Percentiles rank a stretch among this genome's conserved stretches.
Conservation (phyloP, 1,140 invertebrate species). For the Stegodyphus mimosarum region DNA sequence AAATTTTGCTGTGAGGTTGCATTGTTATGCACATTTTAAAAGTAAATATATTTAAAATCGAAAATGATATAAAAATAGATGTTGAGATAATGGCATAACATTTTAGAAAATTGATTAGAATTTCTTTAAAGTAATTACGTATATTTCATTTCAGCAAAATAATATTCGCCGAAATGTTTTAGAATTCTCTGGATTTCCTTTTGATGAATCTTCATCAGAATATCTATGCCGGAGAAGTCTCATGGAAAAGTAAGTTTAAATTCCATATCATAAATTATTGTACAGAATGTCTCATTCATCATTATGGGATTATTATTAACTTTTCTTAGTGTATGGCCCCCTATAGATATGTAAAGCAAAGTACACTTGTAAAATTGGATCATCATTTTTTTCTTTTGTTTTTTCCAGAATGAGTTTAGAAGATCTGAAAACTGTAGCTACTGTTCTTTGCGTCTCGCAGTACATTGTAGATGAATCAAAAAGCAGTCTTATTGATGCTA, state of each 20-base stretch:
- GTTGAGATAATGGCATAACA: no score
- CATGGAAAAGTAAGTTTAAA: constrained; percentile 53
- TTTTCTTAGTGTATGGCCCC: background rate
- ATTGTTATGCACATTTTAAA: no score
- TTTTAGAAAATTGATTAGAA: no score
- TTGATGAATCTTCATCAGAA: constrained; percentile 43
- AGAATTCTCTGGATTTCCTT: constrained; percentile 54
- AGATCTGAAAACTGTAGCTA: constrained; percentile 40
- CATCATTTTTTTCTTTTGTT: background rate
- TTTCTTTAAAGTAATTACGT: background rate
- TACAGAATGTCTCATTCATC: background rate
- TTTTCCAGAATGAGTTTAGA: constrained; percentile 31
- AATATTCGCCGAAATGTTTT: constrained; percentile 40
- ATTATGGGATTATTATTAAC: background rate
- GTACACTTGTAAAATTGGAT: background rate
- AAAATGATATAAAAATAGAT: no score
- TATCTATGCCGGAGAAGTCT: constrained; percentile 23
- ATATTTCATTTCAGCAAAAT: constrained; percentile 19
- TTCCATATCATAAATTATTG: background rate
- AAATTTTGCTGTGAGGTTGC: no score
- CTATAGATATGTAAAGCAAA: background rate
- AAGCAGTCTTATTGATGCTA: constrained; percentile 37
- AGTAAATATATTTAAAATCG: no score
- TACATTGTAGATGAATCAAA: constrained; percentile 44
- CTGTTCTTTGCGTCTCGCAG: constrained; percentile 49